Conservation (phyloP, 2,888 invertebrate genomes). For the Andricus quercusramuli region DNA sequence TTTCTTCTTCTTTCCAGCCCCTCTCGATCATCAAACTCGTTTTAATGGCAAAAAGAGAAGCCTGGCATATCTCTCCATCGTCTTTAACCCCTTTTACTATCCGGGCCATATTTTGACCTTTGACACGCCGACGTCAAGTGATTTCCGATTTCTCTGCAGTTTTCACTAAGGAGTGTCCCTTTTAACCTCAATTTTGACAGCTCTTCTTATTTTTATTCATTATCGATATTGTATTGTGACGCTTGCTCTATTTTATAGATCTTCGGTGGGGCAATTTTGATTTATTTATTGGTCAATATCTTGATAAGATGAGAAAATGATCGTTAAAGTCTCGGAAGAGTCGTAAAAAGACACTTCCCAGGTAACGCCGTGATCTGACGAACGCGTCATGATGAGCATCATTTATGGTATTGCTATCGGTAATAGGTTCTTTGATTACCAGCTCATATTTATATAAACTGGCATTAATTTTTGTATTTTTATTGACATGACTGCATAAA, state of each 20-base stretch:
- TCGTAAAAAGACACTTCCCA: neutral
- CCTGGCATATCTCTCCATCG: slow-evolving; percentile 27
- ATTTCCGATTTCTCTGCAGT: neutral
- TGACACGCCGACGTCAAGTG: neutral
- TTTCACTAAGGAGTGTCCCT: neutral
- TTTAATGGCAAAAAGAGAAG: slow-evolving; percentile 30
- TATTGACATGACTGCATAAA: too few species aligned
- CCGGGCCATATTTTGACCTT: neutral
- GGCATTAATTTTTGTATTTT: too few species aligned
- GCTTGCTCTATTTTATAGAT: neutral
- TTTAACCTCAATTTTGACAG: neutral
- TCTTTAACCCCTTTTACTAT: slow-evolving; percentile 18
- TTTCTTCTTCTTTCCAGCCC: slow-evolving; percentile 39
- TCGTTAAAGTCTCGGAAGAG: neutral
- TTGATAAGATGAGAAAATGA: neutral
- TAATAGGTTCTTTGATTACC: too few species aligned
- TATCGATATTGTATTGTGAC: neutral
- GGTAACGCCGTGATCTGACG: too few species aligned
- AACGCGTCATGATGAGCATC: too few species aligned
- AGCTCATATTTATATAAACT: too few species aligned
- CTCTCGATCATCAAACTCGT: slow-evolving; percentile 43
- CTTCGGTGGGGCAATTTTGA: neutral
- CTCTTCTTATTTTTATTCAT: neutral
- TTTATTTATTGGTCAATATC: neutral
- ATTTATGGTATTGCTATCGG: too few species aligned